A percentile compares a stretch with the other conserved stretches of the same genome.
These are phyloP conservation scores for Ceryle rudis DNA, from an alignment of 2,797 vertebrate species.

Conservation along the genomic window DNA sequence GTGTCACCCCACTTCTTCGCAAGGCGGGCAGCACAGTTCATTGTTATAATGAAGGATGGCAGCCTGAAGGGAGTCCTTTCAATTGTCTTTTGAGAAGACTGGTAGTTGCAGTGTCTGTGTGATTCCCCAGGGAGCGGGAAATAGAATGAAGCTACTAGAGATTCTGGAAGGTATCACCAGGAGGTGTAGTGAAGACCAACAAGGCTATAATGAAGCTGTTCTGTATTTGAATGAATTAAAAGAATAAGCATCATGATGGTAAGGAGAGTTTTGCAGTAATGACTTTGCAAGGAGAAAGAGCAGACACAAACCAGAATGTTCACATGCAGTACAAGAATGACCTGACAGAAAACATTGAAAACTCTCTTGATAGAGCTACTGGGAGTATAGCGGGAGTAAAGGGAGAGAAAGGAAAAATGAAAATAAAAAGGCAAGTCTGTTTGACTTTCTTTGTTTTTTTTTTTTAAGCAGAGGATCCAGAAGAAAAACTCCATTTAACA, in stretches of 20 bases:
- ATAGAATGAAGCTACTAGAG: neutral
- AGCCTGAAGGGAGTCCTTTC: neutral
- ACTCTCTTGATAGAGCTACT: neutral
- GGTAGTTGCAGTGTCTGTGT: neutral
- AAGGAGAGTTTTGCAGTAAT: neutral
- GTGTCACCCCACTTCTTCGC: neutral
- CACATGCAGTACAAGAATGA: neutral
- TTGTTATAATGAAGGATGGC: neutral
- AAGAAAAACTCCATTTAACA: neutral
- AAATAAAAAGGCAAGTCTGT: neutral
- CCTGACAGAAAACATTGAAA: neutral
- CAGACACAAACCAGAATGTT: neutral
- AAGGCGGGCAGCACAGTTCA: neutral
- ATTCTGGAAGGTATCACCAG: neutral
- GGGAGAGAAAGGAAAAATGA: too few relatives aligned
- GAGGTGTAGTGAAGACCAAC: neutral
- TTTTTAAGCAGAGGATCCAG: neutral
- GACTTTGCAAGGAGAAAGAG: neutral
- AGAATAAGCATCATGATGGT: neutral
- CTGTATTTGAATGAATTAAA: neutral
- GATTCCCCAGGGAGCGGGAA: accelerated
- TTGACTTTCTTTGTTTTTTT: neutral
- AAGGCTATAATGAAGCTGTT: neutral
- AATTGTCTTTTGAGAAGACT: neutral
- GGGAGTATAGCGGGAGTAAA: neutral